phyloP scores from a whole-genome alignment of 2,888 invertebrate species.

The Thelaira solivaga region DNA sequence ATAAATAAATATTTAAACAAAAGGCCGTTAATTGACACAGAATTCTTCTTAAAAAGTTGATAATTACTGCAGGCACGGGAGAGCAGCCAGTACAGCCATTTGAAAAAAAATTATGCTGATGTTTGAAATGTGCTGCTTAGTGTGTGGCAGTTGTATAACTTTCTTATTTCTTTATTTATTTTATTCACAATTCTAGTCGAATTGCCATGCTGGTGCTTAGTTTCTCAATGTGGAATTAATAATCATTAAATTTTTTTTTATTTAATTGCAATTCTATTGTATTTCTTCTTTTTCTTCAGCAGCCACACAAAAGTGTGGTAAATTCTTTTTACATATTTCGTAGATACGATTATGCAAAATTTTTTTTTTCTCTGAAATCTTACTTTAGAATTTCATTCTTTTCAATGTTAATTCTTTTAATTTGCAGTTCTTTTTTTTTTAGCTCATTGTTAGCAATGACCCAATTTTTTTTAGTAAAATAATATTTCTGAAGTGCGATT shows the following conservation, averaged over 20 bases:
- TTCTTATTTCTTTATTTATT: constrained; percentile 3
- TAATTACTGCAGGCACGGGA: neutral
- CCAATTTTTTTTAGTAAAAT: too few species aligned
- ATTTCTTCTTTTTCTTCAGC: neutral
- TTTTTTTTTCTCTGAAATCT: too few species aligned
- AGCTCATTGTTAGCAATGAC: too few species aligned
- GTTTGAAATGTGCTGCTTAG: constrained; percentile 28
- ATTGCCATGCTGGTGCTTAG: constrained; percentile 49
- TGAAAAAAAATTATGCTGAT: neutral
- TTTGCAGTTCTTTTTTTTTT: too few species aligned
- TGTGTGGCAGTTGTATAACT: constrained; percentile 45
- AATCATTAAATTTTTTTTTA: constrained; percentile 13
- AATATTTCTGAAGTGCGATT: too few species aligned
- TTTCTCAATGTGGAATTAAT: constrained; percentile 40
- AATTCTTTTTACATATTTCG: too few species aligned
- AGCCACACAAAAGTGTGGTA: neutral
- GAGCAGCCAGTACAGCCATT: neutral
- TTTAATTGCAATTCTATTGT: neutral
- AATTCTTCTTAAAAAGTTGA: constrained; percentile 28
- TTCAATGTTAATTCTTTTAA: too few species aligned
- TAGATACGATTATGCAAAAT: too few species aligned
- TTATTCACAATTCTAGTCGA: neutral
- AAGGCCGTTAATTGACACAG: constrained; percentile 61
- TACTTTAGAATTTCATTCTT: too few species aligned
- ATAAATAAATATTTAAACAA: constrained; percentile 57